A percentile compares a stretch with the other conserved stretches of the same genome.
Evolutionary conservation across 2,113 vertebrate genomes (phyloP).

Genomic region (zebrafish (Danio rerio)): GRCz12tu NC_133186.1:10348001-10348500

Average conservation of each 20-base stretch:
- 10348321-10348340: constrained; percentile 23
- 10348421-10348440: constrained; percentile 53
- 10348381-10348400: constrained; percentile 54
- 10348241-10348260: background rate
- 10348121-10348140: background rate
- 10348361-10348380: constrained; percentile 53
- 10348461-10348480: constrained; percentile 53
- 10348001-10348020: too few species aligned
- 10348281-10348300: constrained; percentile 39
- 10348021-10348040: too few species aligned
- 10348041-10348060: too few species aligned
- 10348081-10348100: background rate
- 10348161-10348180: background rate
- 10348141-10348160: background rate
- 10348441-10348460: constrained; percentile 51
- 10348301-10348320: constrained; percentile 46
- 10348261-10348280: constrained; percentile 23
- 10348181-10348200: background rate
- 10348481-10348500: constrained; percentile 42
- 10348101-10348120: background rate
- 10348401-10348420: constrained; percentile 57
- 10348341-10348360: constrained; percentile 60
- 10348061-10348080: too few species aligned
- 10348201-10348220: background rate
- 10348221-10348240: background rate